These are phyloP conservation scores for Stomatorhinus walkeri DNA, from an alignment of 2,797 vertebrate genomes.

Conservation along the genomic window DNA sequence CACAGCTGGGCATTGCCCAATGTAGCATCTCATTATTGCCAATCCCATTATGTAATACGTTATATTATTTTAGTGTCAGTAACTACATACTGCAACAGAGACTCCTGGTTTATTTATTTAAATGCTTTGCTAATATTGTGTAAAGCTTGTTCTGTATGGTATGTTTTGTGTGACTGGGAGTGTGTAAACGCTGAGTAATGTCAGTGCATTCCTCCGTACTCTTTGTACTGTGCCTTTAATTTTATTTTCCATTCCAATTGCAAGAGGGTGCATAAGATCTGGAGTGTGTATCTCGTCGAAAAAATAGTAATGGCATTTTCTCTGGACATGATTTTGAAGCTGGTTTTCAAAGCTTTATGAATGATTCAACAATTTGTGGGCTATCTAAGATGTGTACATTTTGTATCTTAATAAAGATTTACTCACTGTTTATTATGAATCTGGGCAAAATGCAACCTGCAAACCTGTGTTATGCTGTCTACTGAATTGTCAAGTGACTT, in stretches of 20 bases:
- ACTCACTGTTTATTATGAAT: slow-evolving; percentile 22
- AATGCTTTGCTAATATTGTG: neutral
- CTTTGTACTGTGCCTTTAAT: neutral
- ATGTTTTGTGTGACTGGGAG: neutral
- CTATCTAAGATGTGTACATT: slow-evolving; percentile 42
- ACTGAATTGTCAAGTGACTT: neutral
- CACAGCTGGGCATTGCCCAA: neutral
- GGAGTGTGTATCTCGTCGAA: neutral
- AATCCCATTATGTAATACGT: neutral
- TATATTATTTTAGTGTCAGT: neutral
- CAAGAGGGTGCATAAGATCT: neutral
- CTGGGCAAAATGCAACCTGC: neutral
- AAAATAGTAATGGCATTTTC: slow-evolving; percentile 26
- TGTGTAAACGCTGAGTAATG: neutral
- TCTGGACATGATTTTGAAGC: slow-evolving; percentile 30
- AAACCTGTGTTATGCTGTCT: neutral
- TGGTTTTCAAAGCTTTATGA: slow-evolving; percentile 29
- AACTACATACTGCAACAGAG: neutral
- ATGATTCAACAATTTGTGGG: slow-evolving; percentile 39
- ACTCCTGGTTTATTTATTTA: neutral
- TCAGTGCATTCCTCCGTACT: neutral
- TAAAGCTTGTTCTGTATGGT: neutral
- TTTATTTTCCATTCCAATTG: neutral
- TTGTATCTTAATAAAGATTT: slow-evolving; percentile 61
- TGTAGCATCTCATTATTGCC: neutral